Conservation (phyloP, 2,888 invertebrate species). For the Junonia oenone region DNA sequence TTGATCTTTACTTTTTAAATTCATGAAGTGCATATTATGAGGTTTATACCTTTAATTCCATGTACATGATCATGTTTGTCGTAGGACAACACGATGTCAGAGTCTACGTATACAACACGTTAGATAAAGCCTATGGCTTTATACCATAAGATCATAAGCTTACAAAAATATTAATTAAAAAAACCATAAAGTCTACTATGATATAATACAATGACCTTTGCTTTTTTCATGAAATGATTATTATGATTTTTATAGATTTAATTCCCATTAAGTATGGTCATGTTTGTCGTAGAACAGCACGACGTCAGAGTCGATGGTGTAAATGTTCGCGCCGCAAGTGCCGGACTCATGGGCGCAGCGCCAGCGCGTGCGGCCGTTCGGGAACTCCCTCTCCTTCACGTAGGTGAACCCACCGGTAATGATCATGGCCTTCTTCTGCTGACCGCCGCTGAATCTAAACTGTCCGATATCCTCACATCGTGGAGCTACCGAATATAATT, state of each 20-base stretch:
- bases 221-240: too few relatives aligned
- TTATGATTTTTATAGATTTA: too few relatives aligned
- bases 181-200: too few relatives aligned
- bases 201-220: too few relatives aligned
- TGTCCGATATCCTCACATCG: conserved; percentile 31
- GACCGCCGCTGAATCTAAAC: conserved; percentile 46
- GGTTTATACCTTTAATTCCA: too few relatives aligned
- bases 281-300: conserved; percentile 52
- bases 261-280: conserved; percentile 34
- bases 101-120: conserved; percentile 40
- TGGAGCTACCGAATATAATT: conserved; percentile 1
- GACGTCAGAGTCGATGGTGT: conserved; percentile 49
- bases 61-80: conserved; percentile 47
- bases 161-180: too few relatives aligned
- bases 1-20: too few relatives aligned
- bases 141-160: too few relatives aligned
- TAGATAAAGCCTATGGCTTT: too few relatives aligned
- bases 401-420: conserved; percentile 50
- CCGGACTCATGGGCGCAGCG: conserved; percentile 44
- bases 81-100: conserved; percentile 48
- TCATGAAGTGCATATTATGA: too few relatives aligned
- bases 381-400: conserved; percentile 46
- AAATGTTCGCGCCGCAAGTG: conserved; percentile 50
- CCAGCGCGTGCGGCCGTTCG: conserved; percentile 50
- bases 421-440: conserved; percentile 39